Percentiles rank a stretch among this genome's conserved stretches.
These are phyloP conservation scores for Acromyrmex echinatior DNA, from an alignment of 1,140 invertebrate species.

Conservation along the genomic window DNA sequence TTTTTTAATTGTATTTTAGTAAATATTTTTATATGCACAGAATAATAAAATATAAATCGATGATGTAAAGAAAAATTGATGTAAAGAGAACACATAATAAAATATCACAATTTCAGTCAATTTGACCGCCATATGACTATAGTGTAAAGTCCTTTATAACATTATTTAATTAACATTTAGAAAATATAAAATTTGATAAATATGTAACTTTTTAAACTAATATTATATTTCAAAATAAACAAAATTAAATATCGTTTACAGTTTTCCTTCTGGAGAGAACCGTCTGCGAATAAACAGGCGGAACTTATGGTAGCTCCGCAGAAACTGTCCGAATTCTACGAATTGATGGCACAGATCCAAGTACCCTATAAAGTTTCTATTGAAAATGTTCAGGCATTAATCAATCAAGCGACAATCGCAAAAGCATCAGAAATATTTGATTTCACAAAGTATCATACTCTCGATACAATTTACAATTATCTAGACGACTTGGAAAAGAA, in stretches of 20 bases:
- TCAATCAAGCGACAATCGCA: not conserved
- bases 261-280: slow-evolving; percentile 15
- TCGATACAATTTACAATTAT: not conserved
- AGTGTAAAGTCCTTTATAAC: too few species aligned
- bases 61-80: too few species aligned
- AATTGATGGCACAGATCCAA: not conserved
- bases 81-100: too few species aligned
- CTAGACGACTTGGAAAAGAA: not conserved
- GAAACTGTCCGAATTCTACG: not conserved
- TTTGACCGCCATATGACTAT: too few species aligned
- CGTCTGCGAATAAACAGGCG: not conserved
- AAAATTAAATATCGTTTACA: not conserved
- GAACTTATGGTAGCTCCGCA: slow-evolving; percentile 8
- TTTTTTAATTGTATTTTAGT: too few species aligned
- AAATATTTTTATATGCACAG: too few species aligned
- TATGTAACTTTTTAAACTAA: too few species aligned
- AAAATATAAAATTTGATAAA: too few species aligned
- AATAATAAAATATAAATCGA: too few species aligned
- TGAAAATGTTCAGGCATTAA: not conserved
- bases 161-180: too few species aligned
- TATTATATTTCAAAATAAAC: too few species aligned
- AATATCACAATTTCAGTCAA: too few species aligned
- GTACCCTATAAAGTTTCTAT: not conserved
- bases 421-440: not conserved
- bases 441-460: not conserved